Evolutionary conservation across 2,888 invertebrate genomes (phyloP).

Genomic region (Hydroisotoma schaefferi): DNA sequence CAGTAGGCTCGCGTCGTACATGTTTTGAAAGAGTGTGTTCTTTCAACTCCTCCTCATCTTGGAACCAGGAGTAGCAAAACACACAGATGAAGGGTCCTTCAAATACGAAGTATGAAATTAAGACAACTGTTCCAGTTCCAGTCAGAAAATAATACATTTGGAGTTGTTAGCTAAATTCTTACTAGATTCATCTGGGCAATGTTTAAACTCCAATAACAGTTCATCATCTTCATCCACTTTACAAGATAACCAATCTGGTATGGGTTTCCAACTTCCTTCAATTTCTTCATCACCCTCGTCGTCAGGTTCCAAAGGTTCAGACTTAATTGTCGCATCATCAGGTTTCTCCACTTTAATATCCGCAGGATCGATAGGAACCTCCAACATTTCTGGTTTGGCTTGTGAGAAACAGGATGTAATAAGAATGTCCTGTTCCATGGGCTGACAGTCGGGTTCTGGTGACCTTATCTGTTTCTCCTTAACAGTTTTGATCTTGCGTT

Average conservation of each 20-base stretch:
- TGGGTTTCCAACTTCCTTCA: background rate
- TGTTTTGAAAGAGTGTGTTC: constrained; percentile 36
- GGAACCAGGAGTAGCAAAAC: constrained; percentile 45
- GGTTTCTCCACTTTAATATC: background rate
- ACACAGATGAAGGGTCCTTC: constrained; percentile 44
- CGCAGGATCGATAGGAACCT: background rate
- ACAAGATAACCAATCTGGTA: constrained; percentile 22
- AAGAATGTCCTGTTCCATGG: constrained; percentile 4
- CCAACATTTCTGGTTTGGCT: background rate
- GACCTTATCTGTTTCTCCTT: no score
- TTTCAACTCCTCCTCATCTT: constrained; percentile 24
- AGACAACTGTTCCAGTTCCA: background rate
- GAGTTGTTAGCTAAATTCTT: constrained; percentile 2
- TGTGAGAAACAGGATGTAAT: constrained; percentile 7
- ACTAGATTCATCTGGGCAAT: constrained; percentile 22
- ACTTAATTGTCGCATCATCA: no score
- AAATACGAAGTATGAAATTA: constrained; percentile 2
- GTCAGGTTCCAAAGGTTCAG: background rate
- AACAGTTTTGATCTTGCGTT: no score
- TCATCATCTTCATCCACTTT: constrained; percentile 44
- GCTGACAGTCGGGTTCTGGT: no score
- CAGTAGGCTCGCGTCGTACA: constrained; percentile 21
- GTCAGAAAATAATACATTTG: background rate
- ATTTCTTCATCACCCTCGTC: background rate
- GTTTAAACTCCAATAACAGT: constrained; percentile 34